A percentile compares a stretch with the other conserved stretches of the same genome.
Evolutionary conservation across 2,797 vertebrate species (phyloP).

Genomic region (Helarctos malayanus): DNA sequence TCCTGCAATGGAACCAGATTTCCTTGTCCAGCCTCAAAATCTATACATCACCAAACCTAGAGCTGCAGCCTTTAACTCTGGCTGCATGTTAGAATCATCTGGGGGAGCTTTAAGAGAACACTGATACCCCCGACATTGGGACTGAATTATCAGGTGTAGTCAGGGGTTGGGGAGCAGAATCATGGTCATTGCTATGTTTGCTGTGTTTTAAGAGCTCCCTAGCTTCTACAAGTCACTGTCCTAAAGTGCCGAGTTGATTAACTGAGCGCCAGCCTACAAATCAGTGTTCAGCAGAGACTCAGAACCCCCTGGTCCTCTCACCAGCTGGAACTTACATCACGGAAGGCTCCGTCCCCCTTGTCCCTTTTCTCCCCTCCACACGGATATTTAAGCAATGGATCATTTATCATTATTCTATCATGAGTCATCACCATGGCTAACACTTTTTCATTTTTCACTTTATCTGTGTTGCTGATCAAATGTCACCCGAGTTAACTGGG

Average conservation of each 20-base stretch:
- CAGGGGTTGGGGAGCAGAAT: not conserved
- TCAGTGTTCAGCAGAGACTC: not conserved
- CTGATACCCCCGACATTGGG: not conserved
- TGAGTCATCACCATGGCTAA: conserved; percentile 48
- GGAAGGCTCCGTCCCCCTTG: not conserved
- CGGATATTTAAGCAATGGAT: conserved; percentile 42
- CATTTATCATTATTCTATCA: conserved; percentile 59
- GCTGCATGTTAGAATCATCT: not conserved
- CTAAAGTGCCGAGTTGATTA: not conserved
- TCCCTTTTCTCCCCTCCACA: not conserved
- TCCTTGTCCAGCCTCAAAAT: not conserved
- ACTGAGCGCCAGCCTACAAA: not conserved
- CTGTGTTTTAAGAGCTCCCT: not conserved
- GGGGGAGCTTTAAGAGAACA: not conserved
- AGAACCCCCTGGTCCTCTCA: not conserved
- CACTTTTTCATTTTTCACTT: conserved; percentile 52
- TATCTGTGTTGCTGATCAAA: conserved; percentile 60
- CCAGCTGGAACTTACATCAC: not conserved
- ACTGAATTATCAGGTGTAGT: not conserved
- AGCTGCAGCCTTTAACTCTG: not conserved
- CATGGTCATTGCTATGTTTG: not conserved
- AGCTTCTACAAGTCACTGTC: not conserved
- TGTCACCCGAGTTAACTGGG: conserved; percentile 10
- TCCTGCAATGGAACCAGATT: not conserved
- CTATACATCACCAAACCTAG: not conserved